Percentiles rank a stretch among this genome's conserved stretches.
These are phyloP conservation scores for Sander lucioperca DNA, from an alignment of 2,113 vertebrate species.

Conservation along the genomic window DNA sequence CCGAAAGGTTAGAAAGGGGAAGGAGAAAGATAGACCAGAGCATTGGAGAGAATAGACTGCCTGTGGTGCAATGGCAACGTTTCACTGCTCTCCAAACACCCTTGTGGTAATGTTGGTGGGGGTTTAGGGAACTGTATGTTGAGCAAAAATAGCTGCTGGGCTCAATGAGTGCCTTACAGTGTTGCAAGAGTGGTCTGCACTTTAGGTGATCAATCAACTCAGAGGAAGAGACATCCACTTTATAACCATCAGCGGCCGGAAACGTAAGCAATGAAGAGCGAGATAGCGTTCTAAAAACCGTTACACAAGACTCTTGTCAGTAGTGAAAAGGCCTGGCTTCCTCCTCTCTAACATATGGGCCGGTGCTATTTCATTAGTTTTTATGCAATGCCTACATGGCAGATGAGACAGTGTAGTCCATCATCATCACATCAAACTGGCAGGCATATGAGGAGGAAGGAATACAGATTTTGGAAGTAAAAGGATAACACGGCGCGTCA, in stretches of 20 bases:
- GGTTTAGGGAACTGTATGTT: slow-evolving; percentile 51
- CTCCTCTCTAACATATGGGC: slow-evolving; percentile 40
- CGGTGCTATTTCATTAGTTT: slow-evolving; percentile 49
- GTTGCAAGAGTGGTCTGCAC: slow-evolving; percentile 58
- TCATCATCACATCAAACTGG: slow-evolving; percentile 62
- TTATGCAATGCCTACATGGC: slow-evolving; percentile 48
- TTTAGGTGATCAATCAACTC: slow-evolving; percentile 77
- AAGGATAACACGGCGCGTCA: slow-evolving; percentile 23
- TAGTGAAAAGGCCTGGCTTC: slow-evolving; percentile 25
- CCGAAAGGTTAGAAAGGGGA: slow-evolving; percentile 23
- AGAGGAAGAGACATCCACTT: slow-evolving; percentile 66
- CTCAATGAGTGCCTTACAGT: slow-evolving; percentile 61
- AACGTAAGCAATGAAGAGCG: slow-evolving; percentile 60
- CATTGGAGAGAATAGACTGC: slow-evolving; percentile 29
- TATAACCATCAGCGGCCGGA: slow-evolving; percentile 73
- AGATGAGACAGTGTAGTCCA: slow-evolving; percentile 54
- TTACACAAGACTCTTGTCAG: slow-evolving; percentile 49
- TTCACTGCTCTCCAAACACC: slow-evolving; percentile 54
- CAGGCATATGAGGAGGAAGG: slow-evolving; percentile 31
- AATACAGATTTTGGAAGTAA: slow-evolving; percentile 58
- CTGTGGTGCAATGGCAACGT: slow-evolving; percentile 36
- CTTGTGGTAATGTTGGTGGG: slow-evolving; percentile 35
- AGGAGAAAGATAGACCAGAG: slow-evolving; percentile 30
- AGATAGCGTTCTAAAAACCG: slow-evolving; percentile 61
- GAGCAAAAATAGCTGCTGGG: slow-evolving; percentile 54